Evolutionary conservation across 2,797 vertebrate genomes (phyloP).

Genomic region (Karalla daura): DNA sequence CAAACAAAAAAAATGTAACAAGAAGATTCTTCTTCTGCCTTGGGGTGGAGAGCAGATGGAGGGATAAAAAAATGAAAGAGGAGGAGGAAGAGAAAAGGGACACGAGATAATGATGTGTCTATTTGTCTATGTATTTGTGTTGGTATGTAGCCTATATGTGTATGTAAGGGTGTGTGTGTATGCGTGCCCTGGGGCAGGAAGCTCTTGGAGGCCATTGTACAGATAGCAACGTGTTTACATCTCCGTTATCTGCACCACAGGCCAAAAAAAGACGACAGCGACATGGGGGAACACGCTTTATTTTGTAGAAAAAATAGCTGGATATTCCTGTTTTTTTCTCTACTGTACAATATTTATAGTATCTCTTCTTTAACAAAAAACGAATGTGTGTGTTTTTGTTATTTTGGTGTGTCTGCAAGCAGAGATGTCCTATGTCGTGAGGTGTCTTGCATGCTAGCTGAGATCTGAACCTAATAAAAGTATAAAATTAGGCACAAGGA

Average conservation of each 20-base stretch:
- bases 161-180: constrained; percentile 18
- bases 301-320: not conserved
- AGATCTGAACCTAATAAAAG: not conserved
- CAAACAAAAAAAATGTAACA: not conserved
- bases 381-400: not conserved
- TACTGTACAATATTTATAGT: not conserved
- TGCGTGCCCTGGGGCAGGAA: constrained; percentile 25
- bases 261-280: constrained; percentile 9
- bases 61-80: constrained; percentile 51
- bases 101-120: constrained; percentile 15
- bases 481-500: not conserved
- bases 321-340: not conserved
- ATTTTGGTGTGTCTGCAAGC: not conserved
- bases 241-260: constrained; percentile 24
- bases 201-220: constrained; percentile 6
- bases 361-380: too few species aligned
- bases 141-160: constrained; percentile 1
- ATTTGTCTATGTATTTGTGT: constrained; percentile 17
- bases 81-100: constrained; percentile 6
- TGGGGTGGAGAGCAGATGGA: constrained; percentile 33
- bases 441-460: not conserved
- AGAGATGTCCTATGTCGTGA: not conserved
- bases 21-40: constrained; percentile 28
- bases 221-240: constrained; percentile 61
- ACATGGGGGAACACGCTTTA: not conserved